These are phyloP conservation scores for Apis mellifera DNA, from an alignment of 1,140 invertebrate genomes.

Conservation along the genomic window Amel_HAv3.1 CM009936.2:6917001-6917500, in stretches of 20 bases:
- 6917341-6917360: background rate
- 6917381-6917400: no score
- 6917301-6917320: conserved; percentile 37
- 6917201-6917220: conserved; percentile 48
- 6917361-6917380: no score
- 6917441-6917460: no score
- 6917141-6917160: background rate
- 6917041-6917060: no score
- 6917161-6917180: background rate
- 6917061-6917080: no score
- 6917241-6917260: conserved; percentile 51
- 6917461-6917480: conserved; percentile 17
- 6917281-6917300: conserved; percentile 42
- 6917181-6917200: conserved; percentile 46
- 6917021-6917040: no score
- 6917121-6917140: conserved; percentile 3
- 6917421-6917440: conserved; percentile 11
- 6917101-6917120: no score
- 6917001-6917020: no score
- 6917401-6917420: background rate
- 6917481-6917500: background rate
- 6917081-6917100: no score
- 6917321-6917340: background rate
- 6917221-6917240: conserved; percentile 36
- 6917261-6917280: conserved; percentile 44